Base-by-base conservation (phyloP, 2,888 invertebrate genomes). In the Phyllotreta striolata region DNA sequence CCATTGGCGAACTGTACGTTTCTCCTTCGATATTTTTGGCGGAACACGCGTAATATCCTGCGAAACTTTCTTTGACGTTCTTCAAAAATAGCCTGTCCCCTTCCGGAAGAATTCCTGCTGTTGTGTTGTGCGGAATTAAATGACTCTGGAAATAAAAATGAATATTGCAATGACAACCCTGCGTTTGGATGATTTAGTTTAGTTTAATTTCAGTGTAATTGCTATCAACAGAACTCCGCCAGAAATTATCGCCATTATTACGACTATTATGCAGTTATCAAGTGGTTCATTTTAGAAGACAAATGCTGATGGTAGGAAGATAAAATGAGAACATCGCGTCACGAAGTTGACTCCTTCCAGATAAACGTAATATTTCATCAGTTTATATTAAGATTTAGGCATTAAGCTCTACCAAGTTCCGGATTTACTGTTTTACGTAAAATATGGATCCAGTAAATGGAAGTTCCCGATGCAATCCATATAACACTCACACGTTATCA, bases 1-100 rank as follows among this genome's bases (percentile, higher is more conserved):
- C 86, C 64, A 92, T 82, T 5, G 91, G 88, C 58, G 89, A 87
- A 77, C 93, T 94, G 70, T 89, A 85, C 2, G 91, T 90, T 78
- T 91, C 91, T 51, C 94, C 94, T 77, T 93, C 92, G 1, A 88
- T 83, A 78, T 95, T 95, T 66, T 87, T 85, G 3, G 93, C 94
- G 57, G 91, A 86, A 78, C 95, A 95, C 35, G 91, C 87, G 80
- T 94, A 95, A 60, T 90, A 87, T 1, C 93, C 91, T 0, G 89
- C 87, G 72, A 90, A 90, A 70, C 88, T 87, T 69, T 91, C 85
- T 69, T 87, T 85, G 69, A 94, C 82, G 60, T 86, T 86, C 74
- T 87, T 86, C 62, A 93, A 83, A 66, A 89, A 85, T 74, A 94
- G 83, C 67, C 87, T 88, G 78, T 88, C 86, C 61, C 87, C 88